Evolutionary conservation across 2,113 vertebrate species (phyloP).

Genomic region (Aspiorhynchus laticeps): DNA sequence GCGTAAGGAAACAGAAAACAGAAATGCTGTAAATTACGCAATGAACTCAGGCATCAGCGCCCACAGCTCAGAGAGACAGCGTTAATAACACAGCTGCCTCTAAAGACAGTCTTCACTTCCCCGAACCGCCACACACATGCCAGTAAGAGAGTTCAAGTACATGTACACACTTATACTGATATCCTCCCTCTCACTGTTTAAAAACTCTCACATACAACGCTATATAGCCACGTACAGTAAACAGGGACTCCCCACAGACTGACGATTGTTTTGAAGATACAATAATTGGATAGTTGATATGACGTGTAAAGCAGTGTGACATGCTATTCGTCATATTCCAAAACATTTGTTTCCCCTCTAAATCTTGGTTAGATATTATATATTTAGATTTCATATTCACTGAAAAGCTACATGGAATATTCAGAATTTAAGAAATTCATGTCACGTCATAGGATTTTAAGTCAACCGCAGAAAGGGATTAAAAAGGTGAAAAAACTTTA

Average conservation of each 20-base stretch:
- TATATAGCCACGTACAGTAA: not conserved
- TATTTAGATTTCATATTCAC: not conserved
- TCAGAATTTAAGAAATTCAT: not conserved
- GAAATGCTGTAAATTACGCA: not conserved
- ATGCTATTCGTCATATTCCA: not conserved
- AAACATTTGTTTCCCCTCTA: not conserved
- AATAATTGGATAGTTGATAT: not conserved
- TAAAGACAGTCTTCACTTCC: slow-evolving; percentile 29
- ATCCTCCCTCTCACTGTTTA: slow-evolving; percentile 18
- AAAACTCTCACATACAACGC: not conserved
- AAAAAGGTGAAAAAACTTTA: not conserved
- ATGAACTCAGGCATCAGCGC: slow-evolving; percentile 40
- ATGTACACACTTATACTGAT: not conserved
- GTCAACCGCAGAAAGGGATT: not conserved
- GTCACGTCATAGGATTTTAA: not conserved
- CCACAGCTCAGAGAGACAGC: slow-evolving; percentile 24
- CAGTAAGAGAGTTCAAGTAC: slow-evolving; percentile 1
- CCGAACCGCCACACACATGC: slow-evolving; percentile 1
- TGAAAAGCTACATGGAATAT: not conserved
- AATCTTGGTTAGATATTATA: not conserved
- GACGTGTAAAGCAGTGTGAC: not conserved
- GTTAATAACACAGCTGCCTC: slow-evolving; percentile 19
- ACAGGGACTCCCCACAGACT: not conserved
- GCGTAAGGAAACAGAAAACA: slow-evolving; percentile 4
- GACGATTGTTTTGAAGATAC: not conserved